Evolutionary conservation across 2,888 invertebrate species (phyloP), one percentile per base, ranked within the genome.

Genomic region (Melanchra persicariae): DNA sequence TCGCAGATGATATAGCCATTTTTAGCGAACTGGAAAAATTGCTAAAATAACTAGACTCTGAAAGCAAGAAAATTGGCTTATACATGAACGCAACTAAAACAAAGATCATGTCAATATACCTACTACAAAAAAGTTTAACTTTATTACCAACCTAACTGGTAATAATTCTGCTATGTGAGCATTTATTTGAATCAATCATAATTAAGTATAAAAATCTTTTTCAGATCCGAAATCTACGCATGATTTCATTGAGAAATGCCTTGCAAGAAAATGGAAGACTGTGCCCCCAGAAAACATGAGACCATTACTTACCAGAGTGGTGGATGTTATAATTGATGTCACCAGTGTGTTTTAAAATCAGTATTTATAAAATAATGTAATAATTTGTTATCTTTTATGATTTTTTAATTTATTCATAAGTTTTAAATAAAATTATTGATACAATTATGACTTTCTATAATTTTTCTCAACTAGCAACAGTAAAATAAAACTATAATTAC

Each of bases 221-320:
- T 49, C 91, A 95, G 95, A 83, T 66, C 86, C 87, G 68, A 90
- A 86, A 72, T 87, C 90, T 15, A 89, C 81, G 1, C 92, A 94
- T 81, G 85, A 88, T 12, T 81, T 88, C 52, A 90, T 96, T 61
- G 96, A 96, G 78, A 93, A 93, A 72, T 96, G 96, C 70, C 89
- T 96, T 40, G 81, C 88, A 19, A 87, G 82, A n/a, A 94, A 92
- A 87, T 96, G 96, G 95, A 87, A 81, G 57, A 85, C 85, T 8
- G 77, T 96, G 0, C 90, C 94, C 2, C 74, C 81, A 62, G 93
- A 92, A 69, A 95, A 92, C 71, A 93, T 96, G 59, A 87, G 87
- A 22, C 95, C 95, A 0, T 82, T 96, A 47, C 85, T 96, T 45
- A 92, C 93, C 10, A 89, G 95, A 82, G 92, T 96, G 43, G 94